These are phyloP conservation scores for Dolichomitus sp. DNA, from an alignment of 2,888 invertebrate species.

Conservation along the genomic window DNA sequence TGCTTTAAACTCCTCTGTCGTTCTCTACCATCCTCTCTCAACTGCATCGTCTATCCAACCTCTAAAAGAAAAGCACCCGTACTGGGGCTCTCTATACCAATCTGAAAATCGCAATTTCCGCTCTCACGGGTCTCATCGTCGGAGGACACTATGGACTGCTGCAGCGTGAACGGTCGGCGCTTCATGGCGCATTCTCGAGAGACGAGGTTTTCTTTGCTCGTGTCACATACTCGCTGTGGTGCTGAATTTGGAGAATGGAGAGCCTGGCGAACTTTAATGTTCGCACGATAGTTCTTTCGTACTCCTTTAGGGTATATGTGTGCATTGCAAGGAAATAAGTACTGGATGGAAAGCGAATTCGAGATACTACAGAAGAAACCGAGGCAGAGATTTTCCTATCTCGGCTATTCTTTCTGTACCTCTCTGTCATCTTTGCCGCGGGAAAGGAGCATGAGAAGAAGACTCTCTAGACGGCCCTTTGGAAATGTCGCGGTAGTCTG, in stretches of 20 bases:
- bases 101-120: constrained; percentile 73
- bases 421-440: background rate
- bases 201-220: constrained; percentile 8
- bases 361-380: background rate
- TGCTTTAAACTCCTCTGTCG: constrained; percentile 46
- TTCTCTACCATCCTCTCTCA: constrained; percentile 24
- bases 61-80: constrained; percentile 40
- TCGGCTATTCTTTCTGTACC: background rate
- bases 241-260: background rate
- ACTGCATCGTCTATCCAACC: constrained; percentile 5
- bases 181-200: constrained; percentile 12
- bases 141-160: constrained; percentile 19
- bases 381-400: background rate
- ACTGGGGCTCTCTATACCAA: constrained; percentile 48
- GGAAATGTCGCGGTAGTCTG: constrained; percentile 3
- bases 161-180: constrained; percentile 20
- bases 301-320: background rate
- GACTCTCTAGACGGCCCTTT: background rate
- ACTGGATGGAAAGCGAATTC: background rate
- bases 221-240: background rate
- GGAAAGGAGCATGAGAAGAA: background rate
- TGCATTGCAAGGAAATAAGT: background rate
- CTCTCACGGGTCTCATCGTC: constrained; percentile 64
- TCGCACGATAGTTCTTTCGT: constrained; percentile 19
- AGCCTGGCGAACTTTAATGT: constrained; percentile 4